phyloP scores from a whole-genome alignment of 2,113 vertebrate species.

The Oxyruncus cristatus region DNA sequence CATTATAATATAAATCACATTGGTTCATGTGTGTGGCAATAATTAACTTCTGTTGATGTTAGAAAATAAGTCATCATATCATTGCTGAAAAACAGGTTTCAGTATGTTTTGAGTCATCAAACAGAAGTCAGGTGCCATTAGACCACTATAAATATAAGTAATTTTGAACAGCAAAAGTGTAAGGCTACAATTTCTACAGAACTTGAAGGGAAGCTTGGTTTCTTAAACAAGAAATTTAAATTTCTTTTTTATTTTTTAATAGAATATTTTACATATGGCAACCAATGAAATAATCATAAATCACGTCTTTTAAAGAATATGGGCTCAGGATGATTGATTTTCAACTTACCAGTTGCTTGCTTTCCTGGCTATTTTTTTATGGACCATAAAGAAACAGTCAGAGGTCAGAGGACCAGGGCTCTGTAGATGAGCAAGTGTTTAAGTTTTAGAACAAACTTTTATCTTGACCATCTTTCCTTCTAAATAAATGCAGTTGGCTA shows the following conservation, averaged over 20 bases:
- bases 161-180: not conserved
- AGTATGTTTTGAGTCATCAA: not conserved
- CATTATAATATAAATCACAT: not conserved
- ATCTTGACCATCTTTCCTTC: not conserved
- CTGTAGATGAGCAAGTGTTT: not conserved
- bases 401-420: not conserved
- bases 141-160: not conserved
- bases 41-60: not conserved
- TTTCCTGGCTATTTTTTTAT: not conserved
- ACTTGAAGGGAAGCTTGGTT: not conserved
- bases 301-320: not conserved
- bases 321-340: not conserved
- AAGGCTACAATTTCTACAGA: not conserved
- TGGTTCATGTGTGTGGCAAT: not conserved
- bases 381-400: not conserved
- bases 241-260: not conserved
- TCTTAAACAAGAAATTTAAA: not conserved
- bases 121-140: not conserved
- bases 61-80: not conserved
- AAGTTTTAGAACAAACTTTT: not conserved
- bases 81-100: not conserved
- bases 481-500: not conserved
- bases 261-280: not conserved
- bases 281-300: not conserved
- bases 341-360: not conserved